Evolutionary conservation across 2,888 invertebrate genomes (phyloP).

Genomic region (Eupithecia subfuscata): DNA sequence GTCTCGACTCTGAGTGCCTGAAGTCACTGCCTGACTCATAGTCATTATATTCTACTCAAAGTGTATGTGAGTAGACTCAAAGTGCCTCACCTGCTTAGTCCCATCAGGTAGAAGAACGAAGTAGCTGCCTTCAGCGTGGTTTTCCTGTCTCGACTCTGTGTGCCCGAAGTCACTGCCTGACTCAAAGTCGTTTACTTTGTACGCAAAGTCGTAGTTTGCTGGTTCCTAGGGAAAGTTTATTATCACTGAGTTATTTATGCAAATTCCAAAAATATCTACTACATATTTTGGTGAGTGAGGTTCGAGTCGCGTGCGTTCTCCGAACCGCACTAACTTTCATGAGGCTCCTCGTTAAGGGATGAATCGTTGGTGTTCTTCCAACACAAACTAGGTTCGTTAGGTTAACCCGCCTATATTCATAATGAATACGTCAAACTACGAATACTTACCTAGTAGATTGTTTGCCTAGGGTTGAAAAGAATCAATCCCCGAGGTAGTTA

Average conservation of each 20-base stretch:
- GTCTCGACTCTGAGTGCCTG: conserved; percentile 86
- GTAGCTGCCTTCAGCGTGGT: conserved; percentile 85
- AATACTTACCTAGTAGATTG: no score
- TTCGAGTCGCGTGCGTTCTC: no score
- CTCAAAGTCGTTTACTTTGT: conserved; percentile 86
- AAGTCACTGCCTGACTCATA: conserved; percentile 76
- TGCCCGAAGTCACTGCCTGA: conserved; percentile 87
- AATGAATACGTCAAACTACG: no score
- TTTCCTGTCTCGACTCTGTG: conserved; percentile 85
- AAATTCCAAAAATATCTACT: neutral
- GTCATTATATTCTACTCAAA: neutral
- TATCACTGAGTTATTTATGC: neutral
- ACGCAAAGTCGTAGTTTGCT: conserved; percentile 87
- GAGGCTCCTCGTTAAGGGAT: no score
- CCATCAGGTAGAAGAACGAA: conserved; percentile 88
- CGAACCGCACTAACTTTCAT: no score
- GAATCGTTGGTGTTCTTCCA: no score
- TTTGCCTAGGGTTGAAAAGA: no score
- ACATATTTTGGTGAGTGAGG: no score
- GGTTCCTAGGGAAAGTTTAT: conserved; percentile 76
- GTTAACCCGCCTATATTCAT: no score
- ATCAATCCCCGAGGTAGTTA: no score
- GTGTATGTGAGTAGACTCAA: no score
- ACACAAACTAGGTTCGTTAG: no score
- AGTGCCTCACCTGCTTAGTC: conserved; percentile 81